phyloP scores from a whole-genome alignment of 2,888 invertebrate genomes.

The Calameuta pallipes region DNA sequence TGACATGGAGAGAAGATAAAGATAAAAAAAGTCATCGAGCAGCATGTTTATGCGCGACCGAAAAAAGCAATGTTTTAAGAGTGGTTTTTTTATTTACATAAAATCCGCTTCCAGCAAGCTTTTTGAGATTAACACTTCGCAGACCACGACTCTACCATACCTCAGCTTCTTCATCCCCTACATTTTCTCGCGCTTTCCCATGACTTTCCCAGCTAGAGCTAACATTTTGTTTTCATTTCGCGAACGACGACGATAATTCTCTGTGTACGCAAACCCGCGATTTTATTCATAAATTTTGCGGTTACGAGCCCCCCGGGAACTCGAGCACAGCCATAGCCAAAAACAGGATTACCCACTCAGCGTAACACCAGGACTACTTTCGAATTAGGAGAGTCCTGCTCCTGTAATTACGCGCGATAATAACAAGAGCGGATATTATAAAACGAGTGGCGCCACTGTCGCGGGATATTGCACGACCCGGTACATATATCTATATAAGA shows the following conservation, averaged over 20 bases:
- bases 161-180: not conserved
- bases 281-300: conserved; percentile 27
- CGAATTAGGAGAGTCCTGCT: conserved; percentile 28
- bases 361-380: conserved; percentile 32
- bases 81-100: not conserved
- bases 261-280: not conserved
- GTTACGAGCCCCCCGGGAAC: conserved; percentile 23
- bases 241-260: not conserved
- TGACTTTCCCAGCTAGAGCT: not conserved
- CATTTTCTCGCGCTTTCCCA: not conserved
- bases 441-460: conserved; percentile 33
- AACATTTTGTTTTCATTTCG: not conserved
- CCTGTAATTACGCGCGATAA: conserved; percentile 38
- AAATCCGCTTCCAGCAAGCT: not conserved
- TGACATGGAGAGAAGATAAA: not conserved
- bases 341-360: conserved; percentile 46
- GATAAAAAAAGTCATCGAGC: not conserved
- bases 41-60: not conserved
- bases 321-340: conserved; percentile 20
- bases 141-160: not conserved
- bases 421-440: conserved; percentile 27
- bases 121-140: not conserved
- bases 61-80: not conserved
- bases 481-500: not conserved
- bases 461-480: conserved; percentile 21